Conservation (phyloP, 2,113 vertebrate species). For the Carlito syrichta region DNA sequence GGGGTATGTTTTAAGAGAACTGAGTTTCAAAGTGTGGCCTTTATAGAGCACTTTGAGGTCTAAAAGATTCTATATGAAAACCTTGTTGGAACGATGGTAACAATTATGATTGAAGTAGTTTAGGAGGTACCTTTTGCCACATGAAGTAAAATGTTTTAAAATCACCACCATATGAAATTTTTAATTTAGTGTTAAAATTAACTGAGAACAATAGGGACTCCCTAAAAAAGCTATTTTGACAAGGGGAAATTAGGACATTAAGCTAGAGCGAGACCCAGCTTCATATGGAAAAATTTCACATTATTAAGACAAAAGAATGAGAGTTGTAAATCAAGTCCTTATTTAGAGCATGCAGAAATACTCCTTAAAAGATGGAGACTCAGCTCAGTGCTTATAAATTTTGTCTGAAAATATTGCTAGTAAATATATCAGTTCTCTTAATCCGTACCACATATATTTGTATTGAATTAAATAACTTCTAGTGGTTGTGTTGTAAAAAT, state of each 20-base stretch:
- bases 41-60: slow-evolving; percentile 55
- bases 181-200: slow-evolving; percentile 67
- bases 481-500: background rate
- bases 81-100: slow-evolving; percentile 54
- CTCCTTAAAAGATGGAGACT: slow-evolving; percentile 10
- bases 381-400: slow-evolving; percentile 33
- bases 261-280: slow-evolving; percentile 19
- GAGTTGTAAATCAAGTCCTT: slow-evolving; percentile 42
- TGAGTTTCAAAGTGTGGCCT: slow-evolving; percentile 59
- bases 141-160: slow-evolving; percentile 45
- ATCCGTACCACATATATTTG: slow-evolving; percentile 18
- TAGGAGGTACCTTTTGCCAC: slow-evolving; percentile 29
- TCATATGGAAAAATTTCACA: slow-evolving; percentile 34
- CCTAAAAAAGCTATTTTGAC: slow-evolving; percentile 53
- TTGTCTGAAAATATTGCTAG: slow-evolving; percentile 55
- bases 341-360: background rate
- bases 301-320: slow-evolving; percentile 59
- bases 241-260: slow-evolving; percentile 45
- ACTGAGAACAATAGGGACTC: slow-evolving; percentile 54
- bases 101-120: slow-evolving; percentile 41
- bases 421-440: slow-evolving; percentile 40
- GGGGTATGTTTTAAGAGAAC: slow-evolving; percentile 61
- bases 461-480: slow-evolving; percentile 10
- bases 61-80: slow-evolving; percentile 49
- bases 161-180: slow-evolving; percentile 60